Base-by-base conservation (phyloP, 1,140 invertebrate species). In the Lepidurus apus region DNA sequence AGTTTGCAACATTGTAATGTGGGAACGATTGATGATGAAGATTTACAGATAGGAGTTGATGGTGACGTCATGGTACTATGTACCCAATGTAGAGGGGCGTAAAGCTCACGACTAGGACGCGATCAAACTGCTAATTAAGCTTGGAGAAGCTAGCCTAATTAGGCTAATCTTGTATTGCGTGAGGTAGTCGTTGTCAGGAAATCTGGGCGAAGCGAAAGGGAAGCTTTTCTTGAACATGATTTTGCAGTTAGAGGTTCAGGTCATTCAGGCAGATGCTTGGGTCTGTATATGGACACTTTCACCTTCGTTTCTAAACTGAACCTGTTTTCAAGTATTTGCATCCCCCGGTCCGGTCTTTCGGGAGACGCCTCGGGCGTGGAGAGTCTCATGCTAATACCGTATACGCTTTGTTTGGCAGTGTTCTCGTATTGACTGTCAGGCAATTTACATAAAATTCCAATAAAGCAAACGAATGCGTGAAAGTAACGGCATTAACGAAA, bases 261-360 rank as follows among this genome's bases (percentile, higher is more conserved):
- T 17, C 17, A 65, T 65, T 65, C 21, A 65, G 53, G 53, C 53
- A 65, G 53, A 65, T 65, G 53, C 21, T 7, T 65, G 53, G 53
- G 17, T 65, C 21, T n/a, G 53, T 17, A 65, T 21, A 13, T 65
- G 53, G 53, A 65, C 34, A 65, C 53, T 65, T 65, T 65, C 53
- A 65, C 53, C 53, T 65, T 65, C 53, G 53, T 65, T 65, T 13
- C 13, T 65, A 9, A 9, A 65, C 17, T 65, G 53, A 65, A 65
- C 53, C 53, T 65, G 53, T 65, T 65, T 65, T 65, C 53, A 65
- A 21, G 53, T n/a, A n/a, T 65, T 65, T 65, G 53, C 6, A 21
- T 65, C 17, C 53, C 53, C 21, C 53, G n/a, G 34, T 34, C 34
- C 34, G 34, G 34, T 34, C 34, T 34, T 34, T 34, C 34, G 4